Conservation (phyloP, 2,888 invertebrate species). For the Heliconius charithonia region DNA sequence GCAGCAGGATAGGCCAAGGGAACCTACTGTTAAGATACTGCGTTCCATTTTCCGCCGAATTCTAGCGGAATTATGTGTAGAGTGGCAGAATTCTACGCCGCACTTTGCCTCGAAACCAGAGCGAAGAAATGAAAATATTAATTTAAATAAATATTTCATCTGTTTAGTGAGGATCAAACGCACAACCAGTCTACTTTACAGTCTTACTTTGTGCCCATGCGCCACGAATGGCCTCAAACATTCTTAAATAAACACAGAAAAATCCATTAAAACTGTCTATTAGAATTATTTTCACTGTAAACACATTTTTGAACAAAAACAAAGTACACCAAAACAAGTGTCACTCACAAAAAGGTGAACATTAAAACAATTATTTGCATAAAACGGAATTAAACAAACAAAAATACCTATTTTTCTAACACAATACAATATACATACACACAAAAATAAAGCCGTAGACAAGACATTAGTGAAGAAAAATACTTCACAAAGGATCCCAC, state of each 20-base stretch:
- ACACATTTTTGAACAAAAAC: not conserved
- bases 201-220: too few relatives aligned
- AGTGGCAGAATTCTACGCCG: too few relatives aligned
- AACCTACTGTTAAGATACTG: too few relatives aligned
- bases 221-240: too few relatives aligned
- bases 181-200: too few relatives aligned
- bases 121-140: too few relatives aligned
- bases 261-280: not conserved
- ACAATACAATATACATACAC: conserved; percentile 16
- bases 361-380: conserved; percentile 3
- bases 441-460: conserved; percentile 44
- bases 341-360: not conserved
- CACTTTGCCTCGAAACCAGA: too few relatives aligned
- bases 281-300: not conserved
- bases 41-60: too few relatives aligned
- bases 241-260: not conserved
- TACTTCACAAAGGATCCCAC: conserved; percentile 54
- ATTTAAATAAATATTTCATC: too few relatives aligned
- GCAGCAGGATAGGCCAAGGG: too few relatives aligned
- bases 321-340: not conserved
- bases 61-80: too few relatives aligned
- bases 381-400: conserved; percentile 6
- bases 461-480: conserved; percentile 57
- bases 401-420: conserved; percentile 6
- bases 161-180: too few relatives aligned